These are phyloP conservation scores for Clarias gariepinus DNA, from an alignment of 2,113 vertebrate genomes.

Conservation along the genomic window DNA sequence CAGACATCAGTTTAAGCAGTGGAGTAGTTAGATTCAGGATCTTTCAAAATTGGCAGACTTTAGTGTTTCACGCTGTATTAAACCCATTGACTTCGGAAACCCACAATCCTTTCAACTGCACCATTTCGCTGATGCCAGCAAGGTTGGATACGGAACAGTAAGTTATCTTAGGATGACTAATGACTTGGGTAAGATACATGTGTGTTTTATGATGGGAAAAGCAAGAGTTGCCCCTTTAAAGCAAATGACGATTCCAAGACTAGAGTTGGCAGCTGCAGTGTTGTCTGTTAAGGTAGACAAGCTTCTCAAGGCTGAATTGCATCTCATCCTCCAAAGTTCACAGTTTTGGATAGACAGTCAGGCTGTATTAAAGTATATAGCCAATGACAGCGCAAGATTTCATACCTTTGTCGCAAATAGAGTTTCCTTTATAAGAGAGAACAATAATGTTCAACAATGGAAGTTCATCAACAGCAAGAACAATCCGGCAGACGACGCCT, in stretches of 20 bases:
- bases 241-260: constrained; percentile 30
- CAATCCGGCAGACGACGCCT: not conserved
- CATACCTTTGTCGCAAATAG: constrained; percentile 32
- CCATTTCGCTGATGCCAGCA: constrained; percentile 20
- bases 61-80: constrained; percentile 15
- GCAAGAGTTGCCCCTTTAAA: constrained; percentile 25
- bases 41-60: constrained; percentile 7
- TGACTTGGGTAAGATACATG: constrained; percentile 18
- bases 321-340: not conserved
- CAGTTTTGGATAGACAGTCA: constrained; percentile 15
- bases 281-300: constrained; percentile 31
- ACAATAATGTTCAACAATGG: constrained; percentile 20
- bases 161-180: constrained; percentile 39
- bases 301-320: constrained; percentile 11
- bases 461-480: not conserved
- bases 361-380: constrained; percentile 34
- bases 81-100: constrained; percentile 16
- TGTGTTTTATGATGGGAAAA: constrained; percentile 49
- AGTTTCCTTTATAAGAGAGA: constrained; percentile 1
- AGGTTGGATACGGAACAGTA: constrained; percentile 27
- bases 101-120: constrained; percentile 5
- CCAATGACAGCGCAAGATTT: constrained; percentile 17
- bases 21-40: constrained; percentile 27
- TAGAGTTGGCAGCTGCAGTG: constrained; percentile 35
- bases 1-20: not conserved